Evolutionary conservation across 53 echinoderm and acorn worm genomes (phyloP).

Genomic region (Astropecten irregularis): DNA sequence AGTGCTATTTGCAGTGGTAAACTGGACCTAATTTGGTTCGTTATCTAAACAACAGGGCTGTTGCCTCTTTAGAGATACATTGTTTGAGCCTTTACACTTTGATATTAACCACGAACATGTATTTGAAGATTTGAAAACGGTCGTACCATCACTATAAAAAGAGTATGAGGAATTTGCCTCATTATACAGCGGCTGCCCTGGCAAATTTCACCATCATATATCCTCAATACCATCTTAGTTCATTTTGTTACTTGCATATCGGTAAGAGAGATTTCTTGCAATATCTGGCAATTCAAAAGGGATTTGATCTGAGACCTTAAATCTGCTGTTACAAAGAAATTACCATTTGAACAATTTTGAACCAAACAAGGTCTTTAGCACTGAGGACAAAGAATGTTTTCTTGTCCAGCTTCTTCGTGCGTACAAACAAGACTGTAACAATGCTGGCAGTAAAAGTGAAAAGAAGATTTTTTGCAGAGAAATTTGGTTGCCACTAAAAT

Average conservation of each 20-base stretch:
- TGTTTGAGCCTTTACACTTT: too few relatives aligned
- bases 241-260: not conserved
- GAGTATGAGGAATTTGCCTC: too few relatives aligned
- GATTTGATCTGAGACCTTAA: slow-evolving; percentile 33
- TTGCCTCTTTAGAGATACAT: too few relatives aligned
- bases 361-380: slow-evolving; percentile 14
- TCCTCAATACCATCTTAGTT: slow-evolving; percentile 38
- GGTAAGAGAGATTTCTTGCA: slow-evolving; percentile 22
- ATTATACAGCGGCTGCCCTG: too few relatives aligned
- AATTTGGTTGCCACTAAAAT: slow-evolving; percentile 11
- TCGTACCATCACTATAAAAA: too few relatives aligned
- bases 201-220: slow-evolving; percentile 51
- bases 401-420: slow-evolving; percentile 14
- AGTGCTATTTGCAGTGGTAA: too few relatives aligned
- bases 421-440: slow-evolving; percentile 33
- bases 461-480: slow-evolving; percentile 13
- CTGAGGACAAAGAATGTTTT: slow-evolving; percentile 32
- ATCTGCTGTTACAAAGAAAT: slow-evolving; percentile 29
- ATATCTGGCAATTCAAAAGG: slow-evolving; percentile 41
- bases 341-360: not conserved
- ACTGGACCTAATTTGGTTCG: too few relatives aligned
- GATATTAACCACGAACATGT: too few relatives aligned
- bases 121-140: too few relatives aligned
- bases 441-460: slow-evolving; percentile 34
- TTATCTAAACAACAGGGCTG: too few relatives aligned